Conservation (phyloP, 2,797 vertebrate genomes). For the Bufotes viridis region DNA sequence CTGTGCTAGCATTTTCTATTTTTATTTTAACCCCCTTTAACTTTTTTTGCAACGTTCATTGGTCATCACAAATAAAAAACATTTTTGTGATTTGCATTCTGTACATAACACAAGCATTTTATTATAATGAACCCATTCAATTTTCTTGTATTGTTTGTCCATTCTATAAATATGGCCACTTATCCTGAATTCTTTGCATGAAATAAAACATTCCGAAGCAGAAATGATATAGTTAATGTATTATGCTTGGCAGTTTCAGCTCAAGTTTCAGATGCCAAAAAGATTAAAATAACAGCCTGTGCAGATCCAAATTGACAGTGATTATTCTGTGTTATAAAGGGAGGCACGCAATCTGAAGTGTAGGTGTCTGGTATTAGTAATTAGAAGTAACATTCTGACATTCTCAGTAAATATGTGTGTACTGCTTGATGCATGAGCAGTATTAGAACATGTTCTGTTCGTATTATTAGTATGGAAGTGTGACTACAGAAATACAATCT, state of each 20-base stretch:
- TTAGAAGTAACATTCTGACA: conserved; percentile 37
- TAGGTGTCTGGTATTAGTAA: conserved; percentile 34
- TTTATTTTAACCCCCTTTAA: too few species aligned
- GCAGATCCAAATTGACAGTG: conserved; percentile 43
- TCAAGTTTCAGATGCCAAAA: conserved; percentile 62
- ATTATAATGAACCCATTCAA: background rate
- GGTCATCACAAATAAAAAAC: too few species aligned
- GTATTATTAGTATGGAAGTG: conserved; percentile 12
- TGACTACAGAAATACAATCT: conserved; percentile 75
- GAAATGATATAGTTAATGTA: background rate
- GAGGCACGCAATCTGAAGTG: background rate
- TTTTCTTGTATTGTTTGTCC: background rate
- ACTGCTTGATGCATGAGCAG: conserved; percentile 2
- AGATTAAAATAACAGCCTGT: conserved; percentile 46
- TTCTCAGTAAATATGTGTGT: conserved; percentile 6
- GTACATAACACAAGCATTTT: background rate
- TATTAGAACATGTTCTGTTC: conserved; percentile 66
- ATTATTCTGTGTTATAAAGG: conserved; percentile 32
- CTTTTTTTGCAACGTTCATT: too few species aligned
- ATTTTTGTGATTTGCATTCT: background rate
- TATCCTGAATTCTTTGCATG: conserved; percentile 75
- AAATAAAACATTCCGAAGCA: conserved; percentile 72
- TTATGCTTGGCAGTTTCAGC: conserved; percentile 21
- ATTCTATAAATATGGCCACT: conserved; percentile 68
- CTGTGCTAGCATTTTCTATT: too few species aligned